phyloP scores from a whole-genome alignment of 2,113 vertebrate genomes.

The Rissa tridactyla region DNA sequence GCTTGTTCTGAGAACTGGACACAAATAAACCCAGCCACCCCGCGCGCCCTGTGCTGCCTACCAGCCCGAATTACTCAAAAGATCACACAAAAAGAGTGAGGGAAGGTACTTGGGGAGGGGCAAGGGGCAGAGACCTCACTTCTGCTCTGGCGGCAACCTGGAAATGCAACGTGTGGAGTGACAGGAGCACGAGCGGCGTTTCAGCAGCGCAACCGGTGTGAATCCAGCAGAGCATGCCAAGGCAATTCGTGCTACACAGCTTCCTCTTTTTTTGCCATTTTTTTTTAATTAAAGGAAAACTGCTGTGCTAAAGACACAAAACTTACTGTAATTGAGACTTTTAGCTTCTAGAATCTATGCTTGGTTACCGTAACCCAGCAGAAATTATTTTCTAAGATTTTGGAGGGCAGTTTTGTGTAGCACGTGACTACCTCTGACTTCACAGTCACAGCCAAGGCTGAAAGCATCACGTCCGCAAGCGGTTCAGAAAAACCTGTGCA shows the following conservation, averaged over 20 bases:
- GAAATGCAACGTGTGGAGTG: accelerated
- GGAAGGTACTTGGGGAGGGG: background rate
- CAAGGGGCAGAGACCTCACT: background rate
- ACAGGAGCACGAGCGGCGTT: accelerated
- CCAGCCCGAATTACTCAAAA: background rate
- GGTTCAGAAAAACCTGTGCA: background rate
- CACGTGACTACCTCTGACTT: too few relatives aligned
- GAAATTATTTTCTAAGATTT: background rate
- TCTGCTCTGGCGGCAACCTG: background rate
- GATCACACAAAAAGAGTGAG: too few relatives aligned
- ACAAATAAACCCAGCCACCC: too few relatives aligned
- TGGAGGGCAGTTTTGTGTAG: background rate
- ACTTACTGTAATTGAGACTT: background rate
- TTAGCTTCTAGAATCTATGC: background rate
- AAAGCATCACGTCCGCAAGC: accelerated
- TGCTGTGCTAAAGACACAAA: background rate
- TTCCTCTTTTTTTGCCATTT: background rate
- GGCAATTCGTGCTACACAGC: background rate
- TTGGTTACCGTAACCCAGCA: background rate
- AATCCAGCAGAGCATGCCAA: background rate
- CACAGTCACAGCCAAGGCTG: too few relatives aligned
- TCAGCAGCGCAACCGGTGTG: background rate
- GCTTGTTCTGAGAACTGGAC: background rate
- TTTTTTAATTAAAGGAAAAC: background rate
- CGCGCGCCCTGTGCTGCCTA: too few relatives aligned